Evolutionary conservation across 35 echinoderm and acorn worm genomes (phyloP), one percentile per base, ranked within the genome.

Genomic region (Heliocidaris erythrogramma): DNA sequence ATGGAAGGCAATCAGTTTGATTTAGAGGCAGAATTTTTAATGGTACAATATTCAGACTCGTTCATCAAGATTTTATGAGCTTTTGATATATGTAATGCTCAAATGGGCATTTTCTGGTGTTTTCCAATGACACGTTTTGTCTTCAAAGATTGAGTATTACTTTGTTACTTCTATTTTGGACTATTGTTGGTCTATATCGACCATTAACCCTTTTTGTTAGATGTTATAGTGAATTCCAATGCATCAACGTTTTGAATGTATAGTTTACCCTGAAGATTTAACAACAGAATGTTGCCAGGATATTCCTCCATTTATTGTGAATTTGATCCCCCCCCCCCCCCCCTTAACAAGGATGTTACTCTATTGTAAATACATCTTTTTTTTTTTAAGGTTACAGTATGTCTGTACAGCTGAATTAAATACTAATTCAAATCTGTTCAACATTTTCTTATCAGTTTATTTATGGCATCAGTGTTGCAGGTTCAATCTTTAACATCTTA

Each of bases 151-250:
- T 78, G 65, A 27, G 65, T 78, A 78, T n/a, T 78, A 56, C 52
- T 78, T 78, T 78, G 21, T n/a, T 78, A 78, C 65, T 78, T 78
- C 65, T 78, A 78, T 78, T 78, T 78, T 78, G 65, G 27, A 78
- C 27, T 78, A n/a, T 78, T 56, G 21, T 21, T 78, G 65, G 7
- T 78, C 27, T 69, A 24, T 78, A 4, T 27, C 6, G 5, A 78
- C 65, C 17, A 16, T 71, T 27, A 16, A 78, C 2, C 52, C 5
- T 56, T 1, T n/a, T 0, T 27, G 65, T 78, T 78, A n/a, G n/a
- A 78, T 8, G 27, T 78, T 78, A 56, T 56, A 56, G 52, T 71
- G 16, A 71, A 71, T 71, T 78, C 52, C 52, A 56, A 56, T 13
- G 1, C 27, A 7, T 78, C 7, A n/a, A 78, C 65, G n/a, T 8